These are phyloP conservation scores for Camelus bactrianus DNA, from an alignment of 2,113 vertebrate genomes.

Conservation along the genomic window DNA sequence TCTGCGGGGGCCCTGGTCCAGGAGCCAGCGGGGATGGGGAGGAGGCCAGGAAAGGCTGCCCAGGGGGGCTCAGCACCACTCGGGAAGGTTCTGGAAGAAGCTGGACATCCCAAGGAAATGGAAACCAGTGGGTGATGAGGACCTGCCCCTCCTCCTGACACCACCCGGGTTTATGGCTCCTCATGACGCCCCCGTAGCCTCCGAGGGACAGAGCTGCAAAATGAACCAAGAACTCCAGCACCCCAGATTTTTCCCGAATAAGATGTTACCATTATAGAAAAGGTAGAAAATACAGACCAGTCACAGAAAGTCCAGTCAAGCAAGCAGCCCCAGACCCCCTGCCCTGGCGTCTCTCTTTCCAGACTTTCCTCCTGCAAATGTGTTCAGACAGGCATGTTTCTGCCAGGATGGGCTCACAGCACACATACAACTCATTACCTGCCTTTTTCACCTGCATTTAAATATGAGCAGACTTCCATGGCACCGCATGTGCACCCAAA, in stretches of 20 bases:
- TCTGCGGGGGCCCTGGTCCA: not conserved
- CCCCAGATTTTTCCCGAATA: not conserved
- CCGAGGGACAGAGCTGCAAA: not conserved
- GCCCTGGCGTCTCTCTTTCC: not conserved
- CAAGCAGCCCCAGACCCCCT: not conserved
- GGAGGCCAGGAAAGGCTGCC: not conserved
- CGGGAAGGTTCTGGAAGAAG: not conserved
- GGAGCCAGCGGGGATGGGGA: not conserved
- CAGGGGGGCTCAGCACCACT: not conserved
- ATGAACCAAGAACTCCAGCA: not conserved
- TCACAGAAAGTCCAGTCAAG: not conserved
- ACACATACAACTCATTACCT: not conserved
- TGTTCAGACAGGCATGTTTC: not conserved
- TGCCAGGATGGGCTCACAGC: not conserved
- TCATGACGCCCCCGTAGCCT: not conserved
- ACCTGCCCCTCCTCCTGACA: not conserved
- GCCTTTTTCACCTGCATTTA: not conserved
- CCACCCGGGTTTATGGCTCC: no score
- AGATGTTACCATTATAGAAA: not conserved
- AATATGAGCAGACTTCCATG: accelerated
- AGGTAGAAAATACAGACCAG: not conserved
- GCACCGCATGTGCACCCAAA: not conserved
- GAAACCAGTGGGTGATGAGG: not conserved
- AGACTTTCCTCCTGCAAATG: not conserved
- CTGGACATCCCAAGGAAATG: not conserved